phyloP scores from a whole-genome alignment of 2,113 vertebrate species.

The Cephalophus harveyi region DNA sequence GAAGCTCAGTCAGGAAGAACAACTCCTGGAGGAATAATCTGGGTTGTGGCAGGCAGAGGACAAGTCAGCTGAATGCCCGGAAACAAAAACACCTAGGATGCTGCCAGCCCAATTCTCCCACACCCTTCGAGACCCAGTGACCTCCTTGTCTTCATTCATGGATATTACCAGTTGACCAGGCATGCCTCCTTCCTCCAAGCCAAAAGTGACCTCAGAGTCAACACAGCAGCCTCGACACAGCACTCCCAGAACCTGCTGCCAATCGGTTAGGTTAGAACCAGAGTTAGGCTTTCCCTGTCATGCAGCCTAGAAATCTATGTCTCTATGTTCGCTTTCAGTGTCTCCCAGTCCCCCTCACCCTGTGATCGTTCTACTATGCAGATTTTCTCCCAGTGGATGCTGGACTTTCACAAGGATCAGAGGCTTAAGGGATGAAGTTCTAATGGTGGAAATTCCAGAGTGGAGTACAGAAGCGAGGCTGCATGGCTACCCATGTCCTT shows the following conservation, averaged over 20 bases:
- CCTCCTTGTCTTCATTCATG: fast-evolving
- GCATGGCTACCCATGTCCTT: neutral
- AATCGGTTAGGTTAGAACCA: neutral
- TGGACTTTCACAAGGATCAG: neutral
- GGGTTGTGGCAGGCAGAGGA: fast-evolving
- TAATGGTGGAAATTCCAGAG: neutral
- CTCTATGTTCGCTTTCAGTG: neutral
- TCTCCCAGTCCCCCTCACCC: neutral
- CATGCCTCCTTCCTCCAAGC: neutral
- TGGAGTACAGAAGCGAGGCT: neutral
- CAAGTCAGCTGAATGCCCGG: too few relatives aligned
- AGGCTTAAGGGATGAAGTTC: neutral
- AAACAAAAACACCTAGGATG: neutral
- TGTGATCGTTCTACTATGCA: neutral
- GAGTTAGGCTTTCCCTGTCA: neutral
- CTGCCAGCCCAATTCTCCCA: neutral
- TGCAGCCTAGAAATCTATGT: neutral
- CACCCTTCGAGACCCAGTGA: fast-evolving
- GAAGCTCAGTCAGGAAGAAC: neutral
- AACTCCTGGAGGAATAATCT: neutral
- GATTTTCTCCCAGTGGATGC: neutral
- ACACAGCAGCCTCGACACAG: neutral
- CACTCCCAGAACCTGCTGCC: neutral
- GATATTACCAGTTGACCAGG: fast-evolving
- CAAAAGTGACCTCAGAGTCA: neutral